Percentiles rank a stretch among this genome's conserved stretches.
phyloP scores from a whole-genome alignment of 2,113 vertebrate genomes.

The Scatophagus argus region DNA sequence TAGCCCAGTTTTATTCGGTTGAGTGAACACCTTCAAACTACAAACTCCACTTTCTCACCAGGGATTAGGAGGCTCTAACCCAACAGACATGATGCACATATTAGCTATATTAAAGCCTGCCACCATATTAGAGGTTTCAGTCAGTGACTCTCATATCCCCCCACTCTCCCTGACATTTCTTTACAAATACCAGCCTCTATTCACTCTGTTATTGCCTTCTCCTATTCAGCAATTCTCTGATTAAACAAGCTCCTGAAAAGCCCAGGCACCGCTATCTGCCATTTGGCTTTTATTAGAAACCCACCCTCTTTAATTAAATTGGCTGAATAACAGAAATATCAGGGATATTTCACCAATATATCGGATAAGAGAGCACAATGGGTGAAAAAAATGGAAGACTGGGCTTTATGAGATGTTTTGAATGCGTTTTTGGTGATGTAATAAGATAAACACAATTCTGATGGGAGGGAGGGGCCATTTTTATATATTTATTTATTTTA shows the following conservation, averaged over 20 bases:
- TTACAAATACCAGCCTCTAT: conserved; percentile 82
- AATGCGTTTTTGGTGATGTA: conserved; percentile 52
- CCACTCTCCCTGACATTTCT: conserved; percentile 80
- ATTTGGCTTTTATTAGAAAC: conserved; percentile 82
- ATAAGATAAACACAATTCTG: conserved; percentile 70
- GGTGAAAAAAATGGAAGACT: conserved; percentile 39
- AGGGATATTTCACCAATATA: conserved; percentile 73
- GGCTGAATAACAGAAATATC: conserved; percentile 76
- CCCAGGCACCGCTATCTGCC: conserved; percentile 74
- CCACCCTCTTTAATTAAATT: conserved; percentile 79
- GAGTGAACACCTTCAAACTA: conserved; percentile 1
- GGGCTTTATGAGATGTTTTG: conserved; percentile 72
- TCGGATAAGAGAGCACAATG: conserved; percentile 73
- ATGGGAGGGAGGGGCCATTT: conserved; percentile 15
- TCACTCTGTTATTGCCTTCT: conserved; percentile 80
- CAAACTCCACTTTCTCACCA: conserved; percentile 29
- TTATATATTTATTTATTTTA: conserved; percentile 5
- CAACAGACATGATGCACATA: conserved; percentile 54
- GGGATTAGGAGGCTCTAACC: conserved; percentile 53
- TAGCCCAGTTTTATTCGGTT: conserved; percentile 10
- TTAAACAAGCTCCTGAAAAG: conserved; percentile 76
- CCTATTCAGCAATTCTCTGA: conserved; percentile 74
- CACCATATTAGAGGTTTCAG: conserved; percentile 67
- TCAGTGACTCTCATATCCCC: conserved; percentile 67
- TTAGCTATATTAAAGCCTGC: conserved; percentile 68